Evolutionary conservation across 2,113 vertebrate species (phyloP).

Genomic region (Eptesicus fuscus): DNA sequence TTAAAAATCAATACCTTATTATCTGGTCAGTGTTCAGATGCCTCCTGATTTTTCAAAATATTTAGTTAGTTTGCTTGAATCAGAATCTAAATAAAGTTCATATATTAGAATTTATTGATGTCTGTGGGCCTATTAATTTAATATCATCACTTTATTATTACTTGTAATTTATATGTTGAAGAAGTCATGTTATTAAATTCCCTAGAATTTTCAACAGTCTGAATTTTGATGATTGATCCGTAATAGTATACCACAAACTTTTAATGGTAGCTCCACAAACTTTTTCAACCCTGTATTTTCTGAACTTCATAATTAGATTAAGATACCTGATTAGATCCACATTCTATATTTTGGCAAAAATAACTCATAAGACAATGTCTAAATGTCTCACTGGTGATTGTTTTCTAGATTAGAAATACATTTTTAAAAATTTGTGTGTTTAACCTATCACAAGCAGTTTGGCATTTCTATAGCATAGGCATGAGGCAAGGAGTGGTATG

Average conservation of each 20-base stretch:
- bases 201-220: neutral
- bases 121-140: neutral
- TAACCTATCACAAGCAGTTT: neutral
- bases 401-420: neutral
- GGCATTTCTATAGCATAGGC: neutral
- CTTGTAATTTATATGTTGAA: neutral
- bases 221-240: neutral
- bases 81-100: neutral
- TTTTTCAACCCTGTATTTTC: neutral
- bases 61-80: neutral
- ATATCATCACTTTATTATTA: neutral
- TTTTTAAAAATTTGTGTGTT: neutral
- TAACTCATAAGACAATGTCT: neutral
- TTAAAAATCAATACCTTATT: neutral
- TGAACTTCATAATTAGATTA: neutral
- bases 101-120: neutral
- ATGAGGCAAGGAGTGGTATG: neutral
- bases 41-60: neutral
- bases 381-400: neutral
- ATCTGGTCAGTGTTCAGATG: neutral
- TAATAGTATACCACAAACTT: neutral
- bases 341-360: neutral
- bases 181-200: neutral
- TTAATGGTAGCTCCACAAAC: neutral
- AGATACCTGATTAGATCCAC: neutral